Percentiles rank a stretch among this genome's conserved stretches.
Conservation (phyloP, 2,888 invertebrate genomes). For the Lingula anatina region DNA sequence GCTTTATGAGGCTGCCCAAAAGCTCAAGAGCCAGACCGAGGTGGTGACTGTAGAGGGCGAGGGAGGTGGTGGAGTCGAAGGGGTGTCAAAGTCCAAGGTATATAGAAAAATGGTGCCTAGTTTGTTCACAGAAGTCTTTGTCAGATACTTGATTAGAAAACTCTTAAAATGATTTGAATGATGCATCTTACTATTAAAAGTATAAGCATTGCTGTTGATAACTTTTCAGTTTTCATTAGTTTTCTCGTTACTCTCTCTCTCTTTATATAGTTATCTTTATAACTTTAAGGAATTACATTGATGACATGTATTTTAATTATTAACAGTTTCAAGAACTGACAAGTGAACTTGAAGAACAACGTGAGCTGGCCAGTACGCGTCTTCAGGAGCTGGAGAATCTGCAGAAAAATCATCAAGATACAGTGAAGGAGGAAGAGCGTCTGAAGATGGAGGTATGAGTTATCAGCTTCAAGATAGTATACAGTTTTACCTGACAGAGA, state of each 20-base stretch:
- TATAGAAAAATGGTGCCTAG: constrained; percentile 54
- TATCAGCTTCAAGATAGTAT: too few species aligned
- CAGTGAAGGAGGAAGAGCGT: constrained; percentile 91
- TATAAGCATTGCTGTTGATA: too few species aligned
- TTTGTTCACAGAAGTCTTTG: too few species aligned
- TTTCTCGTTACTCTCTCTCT: too few species aligned
- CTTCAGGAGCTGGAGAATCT: constrained; percentile 89
- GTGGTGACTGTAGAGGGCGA: constrained; percentile 40
- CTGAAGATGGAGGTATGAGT: constrained; percentile 54
- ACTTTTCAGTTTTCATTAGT: too few species aligned
- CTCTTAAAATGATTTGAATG: too few species aligned
- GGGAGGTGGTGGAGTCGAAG: constrained; percentile 35
- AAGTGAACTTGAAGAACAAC: constrained; percentile 86
- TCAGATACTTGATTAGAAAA: too few species aligned
- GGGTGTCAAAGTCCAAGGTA: constrained; percentile 47
- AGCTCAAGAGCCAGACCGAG: constrained; percentile 58
- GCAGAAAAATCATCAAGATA: constrained; percentile 86
- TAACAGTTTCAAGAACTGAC: constrained; percentile 64
- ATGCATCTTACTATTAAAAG: too few species aligned
- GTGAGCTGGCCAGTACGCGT: constrained; percentile 81
- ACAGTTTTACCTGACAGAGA: too few species aligned
- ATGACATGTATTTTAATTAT: not conserved
- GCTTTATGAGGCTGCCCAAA: constrained; percentile 88
- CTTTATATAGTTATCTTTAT: too few species aligned
- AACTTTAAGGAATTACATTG: too few species aligned